Evolutionary conservation across 2,888 invertebrate genomes (phyloP).

Genomic region (Polymixis flavicincta): DNA sequence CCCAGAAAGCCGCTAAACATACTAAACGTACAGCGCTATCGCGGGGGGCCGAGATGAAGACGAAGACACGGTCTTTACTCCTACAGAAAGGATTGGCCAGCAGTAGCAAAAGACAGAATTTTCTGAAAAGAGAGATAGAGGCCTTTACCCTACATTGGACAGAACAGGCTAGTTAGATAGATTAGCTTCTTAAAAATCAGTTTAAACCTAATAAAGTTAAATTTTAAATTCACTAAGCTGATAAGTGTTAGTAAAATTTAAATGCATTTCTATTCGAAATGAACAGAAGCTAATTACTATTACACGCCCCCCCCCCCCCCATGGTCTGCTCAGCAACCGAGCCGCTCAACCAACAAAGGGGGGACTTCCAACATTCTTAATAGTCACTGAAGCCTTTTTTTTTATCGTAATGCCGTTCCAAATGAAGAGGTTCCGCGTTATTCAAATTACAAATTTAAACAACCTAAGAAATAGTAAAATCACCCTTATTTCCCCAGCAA

Average conservation of each 20-base stretch:
- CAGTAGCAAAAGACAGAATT: no score
- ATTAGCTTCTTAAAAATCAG: neutral
- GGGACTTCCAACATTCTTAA: constrained; percentile 78
- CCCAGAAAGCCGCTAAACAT: no score
- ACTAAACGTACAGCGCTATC: no score
- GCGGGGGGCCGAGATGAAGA: no score
- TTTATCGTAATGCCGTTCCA: constrained; percentile 83
- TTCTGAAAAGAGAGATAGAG: no score
- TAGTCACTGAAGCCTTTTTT: constrained; percentile 82
- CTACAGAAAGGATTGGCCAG: no score
- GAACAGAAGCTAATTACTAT: constrained; percentile 39
- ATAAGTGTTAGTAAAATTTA: constrained; percentile 8
- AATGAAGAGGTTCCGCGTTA: constrained; percentile 82
- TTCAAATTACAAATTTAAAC: constrained; percentile 69
- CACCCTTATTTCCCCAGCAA: constrained; percentile 54
- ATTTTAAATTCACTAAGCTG: neutral
- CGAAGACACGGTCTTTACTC: no score
- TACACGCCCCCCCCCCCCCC: constrained; percentile 14
- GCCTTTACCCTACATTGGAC: no score
- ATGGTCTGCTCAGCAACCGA: constrained; percentile 36
- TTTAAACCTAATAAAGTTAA: neutral
- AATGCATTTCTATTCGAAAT: constrained; percentile 28
- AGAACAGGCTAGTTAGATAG: no score
- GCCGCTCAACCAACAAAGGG: constrained; percentile 63
- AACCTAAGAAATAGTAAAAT: constrained; percentile 46